These are phyloP conservation scores for Caerostris darwini DNA, from an alignment of 1,140 invertebrate species.

Conservation along the genomic window DNA sequence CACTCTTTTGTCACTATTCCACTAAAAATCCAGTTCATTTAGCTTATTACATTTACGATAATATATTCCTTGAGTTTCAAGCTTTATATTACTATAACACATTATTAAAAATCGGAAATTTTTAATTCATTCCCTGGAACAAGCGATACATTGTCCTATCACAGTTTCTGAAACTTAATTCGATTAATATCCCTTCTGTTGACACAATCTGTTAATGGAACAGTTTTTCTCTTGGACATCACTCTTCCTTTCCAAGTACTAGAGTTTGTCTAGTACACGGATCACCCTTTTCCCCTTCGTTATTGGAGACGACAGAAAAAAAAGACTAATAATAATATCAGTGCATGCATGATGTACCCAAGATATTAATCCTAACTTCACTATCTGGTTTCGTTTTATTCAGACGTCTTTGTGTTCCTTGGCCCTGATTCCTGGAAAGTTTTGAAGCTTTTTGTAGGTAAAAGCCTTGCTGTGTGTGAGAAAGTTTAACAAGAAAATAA, in stretches of 20 bases:
- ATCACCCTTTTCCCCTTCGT: neutral
- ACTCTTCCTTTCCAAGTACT: neutral
- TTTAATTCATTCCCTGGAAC: neutral
- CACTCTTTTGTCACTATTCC: no score
- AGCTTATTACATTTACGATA: no score
- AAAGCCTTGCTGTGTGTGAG: neutral
- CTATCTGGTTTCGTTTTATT: slow-evolving; percentile 1
- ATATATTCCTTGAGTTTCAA: no score
- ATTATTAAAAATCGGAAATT: neutral
- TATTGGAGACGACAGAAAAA: neutral
- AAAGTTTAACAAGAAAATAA: neutral
- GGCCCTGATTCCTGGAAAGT: neutral
- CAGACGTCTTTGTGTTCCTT: neutral
- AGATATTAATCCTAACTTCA: slow-evolving; percentile 28
- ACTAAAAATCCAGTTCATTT: no score
- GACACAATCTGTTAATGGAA: slow-evolving; percentile 42
- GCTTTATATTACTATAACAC: no score
- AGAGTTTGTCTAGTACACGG: neutral
- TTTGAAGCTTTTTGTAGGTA: neutral
- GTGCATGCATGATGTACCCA: neutral
- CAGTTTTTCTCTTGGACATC: neutral
- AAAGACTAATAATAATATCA: neutral
- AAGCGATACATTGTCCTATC: slow-evolving; percentile 17
- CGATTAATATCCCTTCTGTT: slow-evolving; percentile 32
- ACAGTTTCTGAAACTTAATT: slow-evolving; percentile 20